Conservation (phyloP, 2,113 vertebrate genomes). For the Pygoscelis antarcticus region DNA sequence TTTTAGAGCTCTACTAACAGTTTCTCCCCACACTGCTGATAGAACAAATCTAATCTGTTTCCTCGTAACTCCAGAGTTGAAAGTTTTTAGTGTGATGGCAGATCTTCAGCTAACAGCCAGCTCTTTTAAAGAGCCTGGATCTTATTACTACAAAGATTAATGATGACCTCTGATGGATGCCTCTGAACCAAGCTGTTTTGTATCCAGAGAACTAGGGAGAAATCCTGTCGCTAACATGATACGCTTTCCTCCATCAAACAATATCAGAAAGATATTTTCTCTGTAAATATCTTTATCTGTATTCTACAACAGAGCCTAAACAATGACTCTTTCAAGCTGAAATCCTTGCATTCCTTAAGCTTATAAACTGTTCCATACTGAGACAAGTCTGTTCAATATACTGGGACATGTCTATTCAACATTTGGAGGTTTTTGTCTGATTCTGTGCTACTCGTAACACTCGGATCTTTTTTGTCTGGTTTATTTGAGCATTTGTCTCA, state of each 20-base stretch:
- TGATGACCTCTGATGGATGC: constrained; percentile 41
- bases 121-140: constrained; percentile 50
- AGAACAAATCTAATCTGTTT: constrained; percentile 44
- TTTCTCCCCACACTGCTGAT: neutral
- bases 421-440: neutral
- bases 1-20: neutral
- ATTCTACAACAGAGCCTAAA: constrained; percentile 35
- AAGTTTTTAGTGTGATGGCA: constrained; percentile 43
- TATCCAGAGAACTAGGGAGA: constrained; percentile 14
- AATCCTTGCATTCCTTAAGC: constrained; percentile 41
- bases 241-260: constrained; percentile 41
- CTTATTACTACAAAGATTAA: constrained; percentile 59
- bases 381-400: neutral
- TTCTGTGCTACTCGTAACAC: neutral
- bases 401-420: neutral
- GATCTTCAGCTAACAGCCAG: constrained; percentile 39
- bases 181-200: constrained; percentile 42
- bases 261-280: constrained; percentile 65
- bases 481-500: neutral
- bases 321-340: constrained; percentile 41
- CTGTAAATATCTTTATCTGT: constrained; percentile 66
- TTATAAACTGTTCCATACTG: neutral
- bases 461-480: neutral
- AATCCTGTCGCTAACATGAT: constrained; percentile 37
- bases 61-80: neutral